Percentiles rank a stretch among this genome's conserved stretches.
These are phyloP conservation scores for Alethe diademata DNA, from an alignment of 2,113 vertebrate genomes.

Conservation along the genomic window DNA sequence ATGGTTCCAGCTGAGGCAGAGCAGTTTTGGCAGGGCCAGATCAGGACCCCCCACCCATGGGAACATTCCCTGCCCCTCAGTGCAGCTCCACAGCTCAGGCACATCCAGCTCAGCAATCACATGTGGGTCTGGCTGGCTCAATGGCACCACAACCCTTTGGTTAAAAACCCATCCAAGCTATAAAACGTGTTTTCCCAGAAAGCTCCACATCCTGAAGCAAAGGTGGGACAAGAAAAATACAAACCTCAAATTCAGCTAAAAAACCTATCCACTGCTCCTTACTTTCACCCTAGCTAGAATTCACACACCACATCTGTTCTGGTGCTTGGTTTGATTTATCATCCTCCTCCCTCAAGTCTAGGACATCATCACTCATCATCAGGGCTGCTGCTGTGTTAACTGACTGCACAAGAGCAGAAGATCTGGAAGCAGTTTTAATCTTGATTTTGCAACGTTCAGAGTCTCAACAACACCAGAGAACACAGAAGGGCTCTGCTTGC, in stretches of 20 bases:
- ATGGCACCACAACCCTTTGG: not conserved
- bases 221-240: not conserved
- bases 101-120: not conserved
- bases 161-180: not conserved
- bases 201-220: not conserved
- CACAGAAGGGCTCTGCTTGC: not conserved
- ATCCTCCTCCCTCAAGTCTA: not conserved
- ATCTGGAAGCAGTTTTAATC: not conserved
- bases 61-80: not conserved
- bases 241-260: not conserved
- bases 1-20: not conserved
- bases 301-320: not conserved
- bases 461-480: not conserved
- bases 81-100: not conserved
- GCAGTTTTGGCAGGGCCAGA: not conserved
- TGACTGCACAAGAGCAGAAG: not conserved
- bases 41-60: rapidly evolving
- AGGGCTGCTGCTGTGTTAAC: not conserved
- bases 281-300: not conserved
- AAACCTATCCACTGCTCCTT: not conserved
- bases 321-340: not conserved
- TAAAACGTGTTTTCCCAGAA: not conserved
- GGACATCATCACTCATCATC: not conserved
- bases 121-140: rapidly evolving
- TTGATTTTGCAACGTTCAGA: not conserved